Evolutionary conservation across 2,113 vertebrate species (phyloP).

Genomic region (Phrynocephalus versicolor): DNA sequence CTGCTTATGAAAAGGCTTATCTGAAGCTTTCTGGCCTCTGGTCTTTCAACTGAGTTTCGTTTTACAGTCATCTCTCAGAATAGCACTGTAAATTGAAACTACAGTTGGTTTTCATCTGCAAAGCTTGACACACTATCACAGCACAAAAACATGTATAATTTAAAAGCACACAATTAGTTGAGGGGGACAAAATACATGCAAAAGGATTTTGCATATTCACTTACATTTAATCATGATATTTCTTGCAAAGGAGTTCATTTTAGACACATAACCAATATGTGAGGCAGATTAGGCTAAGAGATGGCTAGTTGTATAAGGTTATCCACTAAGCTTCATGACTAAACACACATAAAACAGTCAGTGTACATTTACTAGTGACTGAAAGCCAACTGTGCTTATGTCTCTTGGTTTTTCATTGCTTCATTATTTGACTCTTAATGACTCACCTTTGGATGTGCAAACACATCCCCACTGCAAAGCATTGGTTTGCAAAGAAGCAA

Average conservation of each 20-base stretch:
- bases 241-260: too few species aligned
- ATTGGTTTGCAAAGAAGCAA: background rate
- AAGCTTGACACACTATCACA: accelerated
- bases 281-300: background rate
- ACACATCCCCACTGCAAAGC: background rate
- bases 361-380: background rate
- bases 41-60: slow-evolving; percentile 6
- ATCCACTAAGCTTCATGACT: background rate
- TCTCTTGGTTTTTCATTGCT: background rate
- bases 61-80: slow-evolving; percentile 35
- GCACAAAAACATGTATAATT: accelerated
- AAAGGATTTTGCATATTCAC: background rate
- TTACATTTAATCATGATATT: background rate
- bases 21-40: slow-evolving; percentile 30
- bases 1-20: background rate
- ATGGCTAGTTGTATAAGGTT: background rate
- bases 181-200: background rate
- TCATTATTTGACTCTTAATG: background rate
- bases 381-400: too few species aligned
- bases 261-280: background rate
- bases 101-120: background rate
- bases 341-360: background rate
- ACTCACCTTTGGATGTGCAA: background rate
- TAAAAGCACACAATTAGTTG: background rate
- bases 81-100: background rate